A percentile compares a stretch with the other conserved stretches of the same genome.
Evolutionary conservation across 2,888 invertebrate species (phyloP).

Genomic region (Rhingia campestris): DNA sequence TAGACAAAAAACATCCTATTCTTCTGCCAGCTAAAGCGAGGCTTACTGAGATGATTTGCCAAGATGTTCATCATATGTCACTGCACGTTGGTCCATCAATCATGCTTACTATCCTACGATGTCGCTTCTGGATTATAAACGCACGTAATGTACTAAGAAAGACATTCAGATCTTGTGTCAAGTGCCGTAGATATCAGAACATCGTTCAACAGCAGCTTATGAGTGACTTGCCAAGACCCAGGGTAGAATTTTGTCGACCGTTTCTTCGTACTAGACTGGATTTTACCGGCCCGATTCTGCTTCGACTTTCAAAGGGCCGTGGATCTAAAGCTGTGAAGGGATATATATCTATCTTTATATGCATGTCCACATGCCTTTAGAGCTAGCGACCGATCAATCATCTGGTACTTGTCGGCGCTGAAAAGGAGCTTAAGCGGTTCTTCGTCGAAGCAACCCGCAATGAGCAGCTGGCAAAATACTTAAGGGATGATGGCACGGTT

Average conservation of each 20-base stretch:
- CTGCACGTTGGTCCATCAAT: conserved; percentile 18
- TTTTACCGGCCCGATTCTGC: background rate
- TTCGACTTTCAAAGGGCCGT: conserved; percentile 28
- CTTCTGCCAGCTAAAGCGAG: background rate
- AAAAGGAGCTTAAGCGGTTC: too few relatives aligned
- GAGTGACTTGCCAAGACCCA: conserved; percentile 4
- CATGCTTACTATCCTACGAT: conserved; percentile 24
- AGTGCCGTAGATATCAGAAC: conserved; percentile 14
- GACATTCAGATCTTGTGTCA: too few relatives aligned
- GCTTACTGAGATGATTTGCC: background rate
- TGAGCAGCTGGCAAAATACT: too few relatives aligned
- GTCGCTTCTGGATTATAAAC: too few relatives aligned
- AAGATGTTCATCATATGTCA: too few relatives aligned
- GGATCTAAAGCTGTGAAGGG: conserved; percentile 24
- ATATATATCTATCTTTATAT: conserved; percentile 18
- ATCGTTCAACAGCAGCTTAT: conserved; percentile 13
- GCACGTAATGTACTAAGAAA: too few relatives aligned
- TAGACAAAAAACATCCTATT: conserved; percentile 11
- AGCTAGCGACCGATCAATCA: too few relatives aligned
- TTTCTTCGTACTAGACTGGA: conserved; percentile 6
- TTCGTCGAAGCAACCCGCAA: too few relatives aligned
- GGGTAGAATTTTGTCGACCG: background rate
- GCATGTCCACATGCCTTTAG: too few relatives aligned
- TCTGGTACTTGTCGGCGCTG: too few relatives aligned
- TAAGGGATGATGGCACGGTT: too few relatives aligned